Conservation (phyloP, 2,797 vertebrate species). For the Luscinia megarhynchos region DNA sequence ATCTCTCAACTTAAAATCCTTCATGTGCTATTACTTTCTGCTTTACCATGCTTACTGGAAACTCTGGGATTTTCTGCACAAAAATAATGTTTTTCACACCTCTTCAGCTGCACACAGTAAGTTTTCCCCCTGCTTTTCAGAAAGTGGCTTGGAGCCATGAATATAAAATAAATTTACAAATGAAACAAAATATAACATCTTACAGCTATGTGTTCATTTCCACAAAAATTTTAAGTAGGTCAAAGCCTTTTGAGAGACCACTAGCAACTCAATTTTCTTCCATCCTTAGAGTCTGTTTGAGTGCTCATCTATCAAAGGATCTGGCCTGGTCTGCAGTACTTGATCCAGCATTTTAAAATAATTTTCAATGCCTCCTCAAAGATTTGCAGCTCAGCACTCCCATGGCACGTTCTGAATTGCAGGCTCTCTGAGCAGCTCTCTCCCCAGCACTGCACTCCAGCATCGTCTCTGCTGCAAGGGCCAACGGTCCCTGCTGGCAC, state of each 20-base stretch:
- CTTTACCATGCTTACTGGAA: not conserved
- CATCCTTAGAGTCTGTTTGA: not conserved
- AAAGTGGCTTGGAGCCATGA: not conserved
- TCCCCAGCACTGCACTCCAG: rapidly evolving
- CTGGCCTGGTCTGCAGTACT: not conserved
- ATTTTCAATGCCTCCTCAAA: not conserved
- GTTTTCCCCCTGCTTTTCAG: not conserved
- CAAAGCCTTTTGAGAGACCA: not conserved
- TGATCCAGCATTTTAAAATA: not conserved
- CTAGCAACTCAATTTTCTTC: not conserved
- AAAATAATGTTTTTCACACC: not conserved
- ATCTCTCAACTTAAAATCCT: not conserved
- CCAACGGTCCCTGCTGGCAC: rapidly evolving
- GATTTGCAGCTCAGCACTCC: not conserved
- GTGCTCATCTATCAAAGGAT: not conserved
- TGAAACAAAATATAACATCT: not conserved
- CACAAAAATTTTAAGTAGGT: not conserved
- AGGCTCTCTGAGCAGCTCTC: rapidly evolving
- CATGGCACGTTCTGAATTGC: rapidly evolving
- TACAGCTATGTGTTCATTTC: not conserved
- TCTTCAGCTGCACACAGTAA: not conserved
- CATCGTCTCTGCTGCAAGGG: rapidly evolving
- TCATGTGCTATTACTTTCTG: not conserved
- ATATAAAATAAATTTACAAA: not conserved
- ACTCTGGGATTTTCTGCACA: not conserved